These are phyloP conservation scores for Eremophila alpestris DNA, from an alignment of 2,797 vertebrate species.

Conservation along the genomic window DNA sequence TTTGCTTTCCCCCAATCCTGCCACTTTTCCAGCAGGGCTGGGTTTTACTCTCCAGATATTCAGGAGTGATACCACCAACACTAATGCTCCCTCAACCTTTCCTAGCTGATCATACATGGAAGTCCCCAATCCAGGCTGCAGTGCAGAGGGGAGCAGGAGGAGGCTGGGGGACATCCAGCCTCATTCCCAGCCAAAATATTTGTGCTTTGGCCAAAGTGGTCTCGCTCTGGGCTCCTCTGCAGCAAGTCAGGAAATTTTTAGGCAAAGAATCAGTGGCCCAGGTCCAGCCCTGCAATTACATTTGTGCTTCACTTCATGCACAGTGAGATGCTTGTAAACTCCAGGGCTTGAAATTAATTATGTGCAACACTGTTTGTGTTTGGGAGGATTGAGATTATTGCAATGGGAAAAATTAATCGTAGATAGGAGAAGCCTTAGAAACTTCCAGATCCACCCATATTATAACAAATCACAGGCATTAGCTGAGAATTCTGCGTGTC, in stretches of 20 bases:
- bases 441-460: constrained; percentile 24
- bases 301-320: neutral
- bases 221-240: neutral
- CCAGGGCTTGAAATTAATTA: constrained; percentile 21
- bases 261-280: neutral
- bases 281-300: neutral
- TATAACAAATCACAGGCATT: constrained; percentile 18
- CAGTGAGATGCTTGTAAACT: neutral
- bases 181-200: neutral
- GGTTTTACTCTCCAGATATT: neutral
- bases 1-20: accelerated
- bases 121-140: neutral
- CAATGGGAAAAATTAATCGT: neutral
- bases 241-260: neutral
- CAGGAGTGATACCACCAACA: neutral
- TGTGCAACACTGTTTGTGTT: neutral
- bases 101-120: accelerated
- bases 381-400: neutral
- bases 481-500: neutral
- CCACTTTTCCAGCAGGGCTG: neutral
- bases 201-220: neutral
- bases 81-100: accelerated
- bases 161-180: neutral
- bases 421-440: constrained; percentile 9
- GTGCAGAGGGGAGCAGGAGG: neutral